Base-by-base conservation (phyloP, 92 coral and sea anemone genomes). In the Heteractis magnifica region DNA sequence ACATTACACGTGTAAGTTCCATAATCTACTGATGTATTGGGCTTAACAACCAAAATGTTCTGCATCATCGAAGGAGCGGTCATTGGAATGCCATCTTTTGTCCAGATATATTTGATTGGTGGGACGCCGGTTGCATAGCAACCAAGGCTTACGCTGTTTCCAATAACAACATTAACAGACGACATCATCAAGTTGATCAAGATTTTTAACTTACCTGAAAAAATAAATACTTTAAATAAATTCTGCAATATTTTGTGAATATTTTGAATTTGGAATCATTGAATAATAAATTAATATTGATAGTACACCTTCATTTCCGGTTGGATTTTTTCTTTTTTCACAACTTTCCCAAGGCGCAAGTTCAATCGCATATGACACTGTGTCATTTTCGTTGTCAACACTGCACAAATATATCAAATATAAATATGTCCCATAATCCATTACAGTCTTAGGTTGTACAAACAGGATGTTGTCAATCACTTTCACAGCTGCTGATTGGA, bases 81-180 rank as follows among this genome's bases (percentile, higher is more conserved):
- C 18, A 77, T 23, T 77, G 51, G 68, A 52, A 26, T 10, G 5
- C 81, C 81, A 23, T 77, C 81, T 16, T 78, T 78, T n/a, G 55
- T 53, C 82, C 82, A 59, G 3, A 6, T 78, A 14, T 56, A 78
- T 58, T 20, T 78, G 73, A 78, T 78, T 56, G 82, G 71, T 56
- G 64, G 82, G 15, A 18, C 21, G 6, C 73, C 72, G 12, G 52
- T 56, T 56, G 82, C 82, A 52, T 56, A 56, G 72, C 82, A 78
- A 59, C 82, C 52, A 10, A 60, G 23, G 44, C 23, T n/a, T 16
- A 23, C 81, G 18, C 49, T 34, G 48, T 77, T 62, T 52, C 81
- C 81, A 56, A 52, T 52, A 21, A 34, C 71, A 23, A 62, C 71
- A 13, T 55, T 77, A 4, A 77, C 60, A 49, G 60, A 56, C 4